Conservation (phyloP, 2,888 invertebrate species). For the Lasioglossum calceatum region DNA sequence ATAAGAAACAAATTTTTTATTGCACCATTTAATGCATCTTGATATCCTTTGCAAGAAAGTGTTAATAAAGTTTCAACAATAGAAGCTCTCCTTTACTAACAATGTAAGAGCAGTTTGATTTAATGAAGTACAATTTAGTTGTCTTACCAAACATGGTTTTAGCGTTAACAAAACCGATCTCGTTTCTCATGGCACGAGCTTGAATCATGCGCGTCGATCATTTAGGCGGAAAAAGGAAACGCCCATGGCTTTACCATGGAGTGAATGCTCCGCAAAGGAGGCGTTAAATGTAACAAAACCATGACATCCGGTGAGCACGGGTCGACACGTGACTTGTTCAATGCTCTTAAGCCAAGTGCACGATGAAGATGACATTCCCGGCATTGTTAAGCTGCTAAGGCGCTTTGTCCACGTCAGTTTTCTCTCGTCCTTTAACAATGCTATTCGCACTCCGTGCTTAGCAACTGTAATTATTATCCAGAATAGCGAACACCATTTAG, state of each 20-base stretch:
- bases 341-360: conserved; percentile 66
- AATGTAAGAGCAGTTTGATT: no score
- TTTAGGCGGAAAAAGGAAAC: conserved; percentile 76
- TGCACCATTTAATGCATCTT: no score
- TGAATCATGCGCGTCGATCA: conserved; percentile 58
- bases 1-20: no score
- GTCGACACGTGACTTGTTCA: conserved; percentile 80
- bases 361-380: conserved; percentile 43
- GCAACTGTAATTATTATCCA: conserved; percentile 40
- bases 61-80: no score
- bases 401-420: conserved; percentile 51
- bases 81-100: no score
- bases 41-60: no score
- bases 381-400: conserved; percentile 53
- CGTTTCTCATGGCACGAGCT: conserved; percentile 69
- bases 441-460: conserved; percentile 37
- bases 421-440: conserved; percentile 14
- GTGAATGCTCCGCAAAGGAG: conserved; percentile 74
- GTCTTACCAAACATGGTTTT: neutral
- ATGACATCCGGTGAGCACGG: conserved; percentile 80
- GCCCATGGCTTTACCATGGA: conserved; percentile 78
- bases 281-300: conserved; percentile 81
- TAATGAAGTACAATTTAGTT: no score
- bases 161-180: conserved; percentile 15
- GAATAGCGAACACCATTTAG: neutral